Conservation (phyloP, 2,113 vertebrate genomes). For the Regulus satrapa region DNA sequence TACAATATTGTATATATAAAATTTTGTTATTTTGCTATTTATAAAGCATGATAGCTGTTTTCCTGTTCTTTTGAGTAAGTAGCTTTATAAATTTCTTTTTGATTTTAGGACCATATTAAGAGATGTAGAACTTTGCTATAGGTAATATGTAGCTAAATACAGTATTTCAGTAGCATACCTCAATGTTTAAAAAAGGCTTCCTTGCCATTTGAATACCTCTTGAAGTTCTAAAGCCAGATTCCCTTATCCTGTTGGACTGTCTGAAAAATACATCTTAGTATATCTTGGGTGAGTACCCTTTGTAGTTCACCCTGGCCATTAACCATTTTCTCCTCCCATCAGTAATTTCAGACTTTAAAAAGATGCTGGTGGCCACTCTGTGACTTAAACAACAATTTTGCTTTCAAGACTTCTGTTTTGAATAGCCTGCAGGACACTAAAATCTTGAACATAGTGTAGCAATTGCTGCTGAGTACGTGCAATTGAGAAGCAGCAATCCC, state of each 20-base stretch:
- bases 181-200: neutral
- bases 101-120: neutral
- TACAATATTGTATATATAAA: too few relatives aligned
- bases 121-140: neutral
- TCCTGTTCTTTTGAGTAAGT: neutral
- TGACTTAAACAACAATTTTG: neutral
- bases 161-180: neutral
- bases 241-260: neutral
- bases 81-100: neutral
- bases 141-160: neutral
- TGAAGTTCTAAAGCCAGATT: neutral
- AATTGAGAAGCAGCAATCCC: neutral
- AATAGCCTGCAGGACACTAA: neutral
- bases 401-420: neutral
- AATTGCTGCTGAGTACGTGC: neutral
- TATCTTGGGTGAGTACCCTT: neutral
- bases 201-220: neutral
- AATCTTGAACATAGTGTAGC: neutral
- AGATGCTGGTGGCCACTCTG: neutral
- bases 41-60: neutral
- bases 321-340: neutral
- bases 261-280: neutral
- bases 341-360: conserved; percentile 7
- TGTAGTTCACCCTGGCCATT: neutral
- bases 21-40: neutral